Base-by-base conservation (phyloP, 2,113 vertebrate genomes). In the Clarias batrachus region DNA sequence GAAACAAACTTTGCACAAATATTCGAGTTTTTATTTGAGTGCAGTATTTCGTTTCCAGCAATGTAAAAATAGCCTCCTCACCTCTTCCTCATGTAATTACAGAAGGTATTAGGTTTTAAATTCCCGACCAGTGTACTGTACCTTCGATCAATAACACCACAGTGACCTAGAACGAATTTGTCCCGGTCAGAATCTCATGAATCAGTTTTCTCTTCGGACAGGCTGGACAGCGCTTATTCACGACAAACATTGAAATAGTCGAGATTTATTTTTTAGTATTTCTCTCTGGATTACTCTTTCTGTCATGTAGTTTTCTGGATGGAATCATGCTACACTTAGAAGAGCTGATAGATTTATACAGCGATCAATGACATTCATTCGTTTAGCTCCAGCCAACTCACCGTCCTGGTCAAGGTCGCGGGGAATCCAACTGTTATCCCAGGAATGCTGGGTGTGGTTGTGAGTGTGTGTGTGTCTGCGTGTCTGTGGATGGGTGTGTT, bases 71-170 rank as follows among this genome's bases (percentile, higher is more conserved):
- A 82, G 73, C 86, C 56, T 57, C 62, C 73, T 66, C 59, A 54
- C n/a, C 57, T 85, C 62, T 62, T 37, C 59, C 66, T 65, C 54
- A 74, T 68, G 85, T 88, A 86, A 90, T 68, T 86, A 48, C 70
- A 86, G 87, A 63, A 82, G 83, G 66, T 27, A 68, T 68, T 33
- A 41, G 85, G 86, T 74, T 73, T 89, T 82, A 79, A 78, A 87
- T 71, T 87, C 52, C 85, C 87, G 71, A 68, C 70, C 74, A 25
- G 80, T 86, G 54, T 88, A 68, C 68, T 86, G 54, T 88, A 76
- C 68, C 33, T 86, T 66, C 11, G 56, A 87, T 87, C 88, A 89
- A 86, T 89, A 85, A 77, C 83, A 70, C 80, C 87, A 87, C 81
- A 82, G 66, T 86, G 86, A 74, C 87, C 86, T 70, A 54, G 25